Conservation (phyloP, 1,140 invertebrate genomes). For the Drosophila trapezifrons region DNA sequence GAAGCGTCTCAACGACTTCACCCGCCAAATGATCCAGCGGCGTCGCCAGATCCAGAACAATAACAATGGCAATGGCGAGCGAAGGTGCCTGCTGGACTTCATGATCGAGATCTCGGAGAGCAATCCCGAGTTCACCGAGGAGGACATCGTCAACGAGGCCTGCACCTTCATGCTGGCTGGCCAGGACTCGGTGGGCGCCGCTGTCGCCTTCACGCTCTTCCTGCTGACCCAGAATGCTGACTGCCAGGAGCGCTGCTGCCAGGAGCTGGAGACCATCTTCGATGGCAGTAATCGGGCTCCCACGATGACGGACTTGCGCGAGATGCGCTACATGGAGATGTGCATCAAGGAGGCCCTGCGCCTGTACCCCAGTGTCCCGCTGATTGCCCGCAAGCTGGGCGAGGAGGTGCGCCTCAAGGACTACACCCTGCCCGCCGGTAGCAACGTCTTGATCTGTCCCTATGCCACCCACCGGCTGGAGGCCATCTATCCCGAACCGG, state of each 20-base stretch:
- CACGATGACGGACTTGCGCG: slow-evolving; percentile 86
- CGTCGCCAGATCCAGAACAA: slow-evolving; percentile 68
- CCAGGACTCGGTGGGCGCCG: slow-evolving; percentile 90
- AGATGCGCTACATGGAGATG: slow-evolving; percentile 88
- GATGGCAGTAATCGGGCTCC: slow-evolving; percentile 81
- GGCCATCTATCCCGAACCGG: slow-evolving; percentile 88
- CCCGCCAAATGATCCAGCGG: slow-evolving; percentile 83
- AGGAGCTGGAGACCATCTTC: slow-evolving; percentile 87
- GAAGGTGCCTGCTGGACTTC: slow-evolving; percentile 86
- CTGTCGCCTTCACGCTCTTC: slow-evolving; percentile 86
- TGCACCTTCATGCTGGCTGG: slow-evolving; percentile 92
- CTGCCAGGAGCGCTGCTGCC: slow-evolving; percentile 86
- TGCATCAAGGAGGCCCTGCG: slow-evolving; percentile 89
- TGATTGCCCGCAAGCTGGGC: slow-evolving; percentile 86
- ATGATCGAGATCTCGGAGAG: slow-evolving; percentile 87
- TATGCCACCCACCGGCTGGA: slow-evolving; percentile 88
- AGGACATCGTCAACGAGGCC: slow-evolving; percentile 89
- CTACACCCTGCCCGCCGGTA: slow-evolving; percentile 82
- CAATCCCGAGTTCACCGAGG: slow-evolving; percentile 86
- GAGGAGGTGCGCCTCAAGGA: slow-evolving; percentile 86
- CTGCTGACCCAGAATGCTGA: slow-evolving; percentile 86
- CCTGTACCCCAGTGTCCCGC: slow-evolving; percentile 89
- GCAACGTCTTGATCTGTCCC: slow-evolving; percentile 84
- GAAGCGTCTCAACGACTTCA: slow-evolving; percentile 89
- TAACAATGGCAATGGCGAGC: slow-evolving; percentile 48